A percentile compares a stretch with the other conserved stretches of the same genome.
Evolutionary conservation across 2,888 invertebrate genomes (phyloP).

Genomic region (Ophion slaviceki): DNA sequence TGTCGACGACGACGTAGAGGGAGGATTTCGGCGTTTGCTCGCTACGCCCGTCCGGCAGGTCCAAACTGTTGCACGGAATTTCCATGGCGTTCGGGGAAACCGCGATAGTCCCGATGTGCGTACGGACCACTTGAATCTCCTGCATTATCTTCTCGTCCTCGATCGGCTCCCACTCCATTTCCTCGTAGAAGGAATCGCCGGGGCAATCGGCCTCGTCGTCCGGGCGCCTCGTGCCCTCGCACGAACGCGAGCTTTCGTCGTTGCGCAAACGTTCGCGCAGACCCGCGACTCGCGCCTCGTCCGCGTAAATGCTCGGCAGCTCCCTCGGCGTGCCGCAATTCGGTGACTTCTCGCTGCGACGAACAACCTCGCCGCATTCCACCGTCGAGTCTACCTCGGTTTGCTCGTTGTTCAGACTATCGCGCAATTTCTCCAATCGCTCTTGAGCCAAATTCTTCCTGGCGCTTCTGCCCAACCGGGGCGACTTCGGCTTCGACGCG

Average conservation of each 20-base stretch:
- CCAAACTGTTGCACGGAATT: constrained; percentile 69
- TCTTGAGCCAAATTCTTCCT: constrained; percentile 59
- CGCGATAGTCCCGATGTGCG: constrained; percentile 70
- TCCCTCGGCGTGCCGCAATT: not conserved
- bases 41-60: constrained; percentile 60
- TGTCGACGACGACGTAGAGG: constrained; percentile 81
- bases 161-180: constrained; percentile 83
- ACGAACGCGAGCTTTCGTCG: constrained; percentile 9
- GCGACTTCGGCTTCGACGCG: constrained; percentile 5
- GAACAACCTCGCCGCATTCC: not conserved
- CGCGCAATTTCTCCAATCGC: constrained; percentile 48
- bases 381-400: not conserved
- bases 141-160: constrained; percentile 79
- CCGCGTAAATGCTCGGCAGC: constrained; percentile 56
- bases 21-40: constrained; percentile 31
- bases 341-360: not conserved
- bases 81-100: constrained; percentile 17
- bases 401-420: constrained; percentile 42
- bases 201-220: not conserved
- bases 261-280: constrained; percentile 49
- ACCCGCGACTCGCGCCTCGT: constrained; percentile 51
- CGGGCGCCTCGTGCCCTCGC: not conserved
- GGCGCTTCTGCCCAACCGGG: constrained; percentile 51
- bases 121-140: constrained; percentile 78
- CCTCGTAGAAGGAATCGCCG: constrained; percentile 72